Base-by-base conservation (phyloP, 2,113 vertebrate species). In the Phasianus colchicus region DNA sequence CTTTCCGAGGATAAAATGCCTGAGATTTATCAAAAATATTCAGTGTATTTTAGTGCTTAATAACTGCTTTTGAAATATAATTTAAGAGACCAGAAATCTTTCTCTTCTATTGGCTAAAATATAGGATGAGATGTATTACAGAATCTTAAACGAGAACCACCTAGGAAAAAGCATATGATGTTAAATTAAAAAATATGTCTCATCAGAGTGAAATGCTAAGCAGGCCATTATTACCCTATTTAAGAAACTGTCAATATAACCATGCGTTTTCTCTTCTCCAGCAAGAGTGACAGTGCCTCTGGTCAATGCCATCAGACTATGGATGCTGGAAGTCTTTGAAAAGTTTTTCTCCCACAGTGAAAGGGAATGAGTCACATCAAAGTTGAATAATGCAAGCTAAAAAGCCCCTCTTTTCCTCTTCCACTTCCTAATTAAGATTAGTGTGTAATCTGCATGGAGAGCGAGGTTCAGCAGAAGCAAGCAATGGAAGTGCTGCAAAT, bases 371-470 rank as follows among this genome's bases (percentile, higher is more conserved):
- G 67, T 88, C 75, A 83, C 87, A 97, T 96, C 94, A 96, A 92
- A 95, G 92, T 86, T 91, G 89, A 86, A 85, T 94, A 96, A 96
- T 67, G 54, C 83, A 54, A 29, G 58, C 87, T 96, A 81, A 96
- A 96, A 93, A 67, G 83, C 74, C 57, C 75, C 55, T 92, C 94
- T 94, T 79, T 92, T 96, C 94, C 96, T 92, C 78, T 93, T 89
- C 93, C 90, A 82, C 79, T 95, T 96, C 87, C 90, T 97, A 96
- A 96, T 95, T 92, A 97, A 96, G 94, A 96, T 96, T 83, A 97
- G 61, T 57, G n/a, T 82, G 60, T 91, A 93, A 96, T 97, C 93
- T 94, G 85, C 55, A 55, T 50, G 77, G 93, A 89, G 83, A 76
- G 70, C 75, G 82, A 79, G 81, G 47, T 86, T 95, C 82, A 86